Evolutionary conservation across 2,888 invertebrate genomes (phyloP), one percentile per base, ranked within the genome.

Genomic region (Petrophora chlorosata): DNA sequence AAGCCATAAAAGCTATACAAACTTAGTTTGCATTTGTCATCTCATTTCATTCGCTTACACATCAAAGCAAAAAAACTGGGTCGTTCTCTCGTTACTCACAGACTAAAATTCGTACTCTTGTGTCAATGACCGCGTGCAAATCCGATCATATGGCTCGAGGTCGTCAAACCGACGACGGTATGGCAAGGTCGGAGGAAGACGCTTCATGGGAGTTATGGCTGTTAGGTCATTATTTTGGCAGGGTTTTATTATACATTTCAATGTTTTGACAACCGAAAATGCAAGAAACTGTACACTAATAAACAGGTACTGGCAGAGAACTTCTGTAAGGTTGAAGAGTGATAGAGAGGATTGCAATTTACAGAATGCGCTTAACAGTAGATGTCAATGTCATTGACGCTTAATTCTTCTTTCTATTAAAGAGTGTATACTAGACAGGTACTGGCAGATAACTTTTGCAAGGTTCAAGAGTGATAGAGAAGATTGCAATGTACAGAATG

Each of bases 121-220:
- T 72, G 85, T 85, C 84, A 79, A 77, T 69, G 86, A 83, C 85
- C 86, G 73, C 58, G 70, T 36, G 47, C 48, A 38, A 42, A 73
- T 67, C 59, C 73, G 73, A 79, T 82, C 81, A 83, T 84, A 82
- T 83, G 81, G 76, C 65, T 54, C 68, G 83, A 82, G 84, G 84
- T 82, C 81, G 72, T 76, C 71, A 80, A 76, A 79, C 82, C 72
- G 63, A 67, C 71, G 70, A 13, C 39, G 39, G 70, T 67, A 63
- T 67, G 69, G 74, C 85, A 85, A 86, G 85, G 85, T 81, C 85
- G 3, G 23, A 30, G 30, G 47, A 34, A 44, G 42, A 36, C n/a
- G 33, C 38, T 34, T 39, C 8, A 35, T 35, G 30, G 38, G 17
- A 43, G 17, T 43, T 41, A 22, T 19, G 23, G 19, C 9, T 40